Percentiles rank a stretch among this genome's conserved stretches.
Conservation (phyloP, 2,888 invertebrate species). For the Drosophila tripunctata region DNA sequence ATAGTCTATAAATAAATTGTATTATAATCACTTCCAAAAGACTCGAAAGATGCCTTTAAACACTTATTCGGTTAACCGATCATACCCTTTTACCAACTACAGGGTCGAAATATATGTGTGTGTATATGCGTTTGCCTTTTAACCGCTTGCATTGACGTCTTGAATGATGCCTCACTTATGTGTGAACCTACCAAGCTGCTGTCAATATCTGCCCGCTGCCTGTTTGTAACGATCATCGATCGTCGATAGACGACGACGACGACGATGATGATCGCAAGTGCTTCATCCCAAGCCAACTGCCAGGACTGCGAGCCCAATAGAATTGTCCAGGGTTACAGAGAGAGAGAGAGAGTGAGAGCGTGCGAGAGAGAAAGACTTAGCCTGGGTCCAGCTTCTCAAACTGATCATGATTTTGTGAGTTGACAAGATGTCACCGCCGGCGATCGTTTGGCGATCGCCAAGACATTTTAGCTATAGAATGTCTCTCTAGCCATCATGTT, state of each 20-base stretch:
- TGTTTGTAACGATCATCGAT: slow-evolving; percentile 74
- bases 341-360: too few species aligned
- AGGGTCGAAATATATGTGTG: slow-evolving; percentile 55
- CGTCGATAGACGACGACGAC: too few species aligned
- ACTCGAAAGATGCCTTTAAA: slow-evolving; percentile 76
- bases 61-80: too few species aligned
- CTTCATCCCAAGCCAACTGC: neutral
- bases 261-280: slow-evolving; percentile 64
- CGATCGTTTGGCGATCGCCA: slow-evolving; percentile 38
- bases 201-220: slow-evolving; percentile 73
- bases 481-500: slow-evolving; percentile 70
- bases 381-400: neutral
- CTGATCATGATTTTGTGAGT: slow-evolving; percentile 79
- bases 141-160: slow-evolving; percentile 73
- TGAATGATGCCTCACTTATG: slow-evolving; percentile 77
- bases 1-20: too few species aligned
- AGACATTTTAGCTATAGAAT: slow-evolving; percentile 57
- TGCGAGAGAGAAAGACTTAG: too few species aligned
- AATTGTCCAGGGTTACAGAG: slow-evolving; percentile 62
- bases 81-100: too few species aligned
- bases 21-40: too few species aligned
- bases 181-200: slow-evolving; percentile 77
- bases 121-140: slow-evolving; percentile 55
- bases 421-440: slow-evolving; percentile 79
- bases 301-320: slow-evolving; percentile 50